Evolutionary conservation across 2,888 invertebrate species (phyloP).

Genomic region (Harmothoe impar): DNA sequence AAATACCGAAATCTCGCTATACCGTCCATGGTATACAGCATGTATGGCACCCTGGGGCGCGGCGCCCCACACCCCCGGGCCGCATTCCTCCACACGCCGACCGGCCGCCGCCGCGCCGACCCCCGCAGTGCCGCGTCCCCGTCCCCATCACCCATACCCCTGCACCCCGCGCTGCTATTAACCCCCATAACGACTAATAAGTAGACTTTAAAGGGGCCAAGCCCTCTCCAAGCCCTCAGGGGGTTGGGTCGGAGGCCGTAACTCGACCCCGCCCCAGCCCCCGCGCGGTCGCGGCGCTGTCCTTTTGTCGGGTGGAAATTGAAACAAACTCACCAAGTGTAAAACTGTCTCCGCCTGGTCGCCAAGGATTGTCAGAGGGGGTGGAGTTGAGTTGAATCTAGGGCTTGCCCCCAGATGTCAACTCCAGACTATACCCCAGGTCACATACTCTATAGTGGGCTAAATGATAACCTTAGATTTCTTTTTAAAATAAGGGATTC

Average conservation of each 20-base stretch:
- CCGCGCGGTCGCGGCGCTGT: neutral
- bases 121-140: constrained; percentile 6
- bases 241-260: constrained; percentile 7
- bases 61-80: constrained; percentile 11
- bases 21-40: too few species aligned
- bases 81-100: constrained; percentile 50
- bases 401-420: too few species aligned
- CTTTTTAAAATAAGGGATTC: too few species aligned
- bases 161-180: constrained; percentile 33
- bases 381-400: too few species aligned
- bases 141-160: neutral
- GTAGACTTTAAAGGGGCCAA: constrained; percentile 35
- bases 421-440: too few species aligned
- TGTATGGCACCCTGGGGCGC: too few species aligned
- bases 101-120: neutral
- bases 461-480: too few species aligned
- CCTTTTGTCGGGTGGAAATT: neutral
- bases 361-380: too few species aligned
- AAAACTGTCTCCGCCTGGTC: neutral
- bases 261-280: neutral
- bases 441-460: too few species aligned
- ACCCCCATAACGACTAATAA: constrained; percentile 55
- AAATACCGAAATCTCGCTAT: too few species aligned
- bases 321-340: constrained; percentile 20
- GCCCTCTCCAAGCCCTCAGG: neutral